Evolutionary conservation across 2,888 invertebrate genomes (phyloP), one percentile per base, ranked within the genome.

Genomic region (Crossocerus cetratus): DNA sequence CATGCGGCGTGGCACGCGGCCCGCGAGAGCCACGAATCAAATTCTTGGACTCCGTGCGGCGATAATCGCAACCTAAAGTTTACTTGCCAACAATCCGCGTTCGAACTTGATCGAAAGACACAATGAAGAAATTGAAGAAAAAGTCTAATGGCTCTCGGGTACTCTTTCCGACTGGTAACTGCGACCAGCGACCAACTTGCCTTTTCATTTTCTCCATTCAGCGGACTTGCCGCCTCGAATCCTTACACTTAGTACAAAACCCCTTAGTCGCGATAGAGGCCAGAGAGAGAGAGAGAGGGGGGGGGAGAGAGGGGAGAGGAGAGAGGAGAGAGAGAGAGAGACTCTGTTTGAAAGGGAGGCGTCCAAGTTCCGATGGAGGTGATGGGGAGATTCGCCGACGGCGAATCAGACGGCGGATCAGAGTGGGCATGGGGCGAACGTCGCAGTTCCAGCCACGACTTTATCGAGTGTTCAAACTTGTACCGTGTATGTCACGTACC

Each of bases 1-100:
- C 82, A 83, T 77, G 67, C 54, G 69, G 65, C 71, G 58, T 68
- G 72, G 70, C 64, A 54, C 62, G 69, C 69, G 69, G 64, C 66
- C 54, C 71, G 32, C 8, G 32, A 65, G 61, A 68, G 56, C 72
- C 69, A 69, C 60, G 62, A 78, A 68, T 63, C 69, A 77, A 69
- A 72, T 67, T 68, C 32, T 57, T 62, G 56, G 32, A 32, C 32
- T 32, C 32, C 32, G 32, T 32, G 32, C 32, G 32, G n/a, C 44
- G 58, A 54, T 62, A n/a, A n/a, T n/a, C n/a, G n/a, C n/a, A n/a
- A 32, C 32, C 5, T 32, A 32, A 32, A 32, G 11, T 32, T 32
- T 3, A 32, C 32, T 32, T 8, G 8, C 3, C 8, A 32, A n/a
- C n/a, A 32, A 32, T 32, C 32, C 8, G 11, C 11, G 8, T 32